A percentile compares a stretch with the other conserved stretches of the same genome.
Evolutionary conservation across 2,797 vertebrate species (phyloP).

Genomic region (Anguilla pacifica): DNA sequence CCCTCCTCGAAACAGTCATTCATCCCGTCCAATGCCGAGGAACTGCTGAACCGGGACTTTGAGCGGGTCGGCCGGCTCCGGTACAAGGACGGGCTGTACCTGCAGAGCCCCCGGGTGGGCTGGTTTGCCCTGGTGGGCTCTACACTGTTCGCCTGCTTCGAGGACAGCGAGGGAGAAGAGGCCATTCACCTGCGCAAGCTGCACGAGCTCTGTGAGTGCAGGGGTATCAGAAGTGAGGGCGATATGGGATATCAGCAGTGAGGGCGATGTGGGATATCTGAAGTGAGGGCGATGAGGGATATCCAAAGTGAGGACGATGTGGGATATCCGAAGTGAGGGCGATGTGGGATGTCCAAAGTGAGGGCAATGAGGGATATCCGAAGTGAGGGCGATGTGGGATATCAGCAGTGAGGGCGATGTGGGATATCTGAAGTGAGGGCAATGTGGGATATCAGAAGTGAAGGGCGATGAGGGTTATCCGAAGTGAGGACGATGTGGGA

Average conservation of each 20-base stretch:
- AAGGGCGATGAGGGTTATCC: background rate
- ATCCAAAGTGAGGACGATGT: background rate
- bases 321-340: background rate
- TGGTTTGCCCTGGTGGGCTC: conserved; percentile 88
- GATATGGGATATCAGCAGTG: background rate
- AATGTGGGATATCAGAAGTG: background rate
- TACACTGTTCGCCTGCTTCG: conserved; percentile 72
- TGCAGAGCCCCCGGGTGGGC: conserved; percentile 81
- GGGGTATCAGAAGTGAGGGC: background rate
- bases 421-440: too few relatives aligned
- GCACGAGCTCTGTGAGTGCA: conserved; percentile 88
- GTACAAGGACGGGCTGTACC: conserved; percentile 87
- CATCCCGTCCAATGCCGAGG: conserved; percentile 77
- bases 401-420: background rate
- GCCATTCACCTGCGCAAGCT: conserved; percentile 87
- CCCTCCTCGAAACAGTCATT: conserved; percentile 72
- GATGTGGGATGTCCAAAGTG: background rate
- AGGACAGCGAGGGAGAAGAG: conserved; percentile 74
- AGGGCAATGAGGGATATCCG: background rate
- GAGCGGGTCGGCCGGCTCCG: conserved; percentile 84
- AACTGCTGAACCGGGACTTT: conserved; percentile 79
- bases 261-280: background rate
- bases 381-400: background rate
- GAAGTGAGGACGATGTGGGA: background rate
- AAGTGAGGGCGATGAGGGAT: background rate